Evolutionary conservation across 2,797 vertebrate species (phyloP).

Genomic region (Leucoraja ocellata): DNA sequence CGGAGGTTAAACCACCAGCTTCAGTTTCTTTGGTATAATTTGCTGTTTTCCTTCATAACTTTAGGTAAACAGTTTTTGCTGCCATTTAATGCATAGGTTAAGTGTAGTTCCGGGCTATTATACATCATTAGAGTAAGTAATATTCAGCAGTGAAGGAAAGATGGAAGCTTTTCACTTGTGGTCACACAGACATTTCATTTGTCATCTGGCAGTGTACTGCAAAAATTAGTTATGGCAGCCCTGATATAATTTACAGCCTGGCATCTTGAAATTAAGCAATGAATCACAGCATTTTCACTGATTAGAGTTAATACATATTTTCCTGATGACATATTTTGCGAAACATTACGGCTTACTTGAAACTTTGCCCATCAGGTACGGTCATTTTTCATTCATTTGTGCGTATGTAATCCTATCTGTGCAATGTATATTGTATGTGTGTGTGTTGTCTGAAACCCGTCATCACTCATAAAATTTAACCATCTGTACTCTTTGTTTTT

Average conservation of each 20-base stretch:
- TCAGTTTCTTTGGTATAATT: conserved; percentile 58
- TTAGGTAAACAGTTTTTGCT: conserved; percentile 63
- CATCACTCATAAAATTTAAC: conserved; percentile 42
- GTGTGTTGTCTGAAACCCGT: conserved; percentile 24
- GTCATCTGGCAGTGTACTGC: conserved; percentile 63
- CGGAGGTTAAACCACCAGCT: conserved; percentile 59
- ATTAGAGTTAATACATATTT: conserved; percentile 64
- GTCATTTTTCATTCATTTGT: conserved; percentile 51
- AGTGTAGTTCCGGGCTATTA: conserved; percentile 93
- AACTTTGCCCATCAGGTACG: conserved; percentile 55
- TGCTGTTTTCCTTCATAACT: conserved; percentile 62
- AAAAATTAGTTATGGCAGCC: conserved; percentile 66
- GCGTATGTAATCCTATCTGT: conserved; percentile 7
- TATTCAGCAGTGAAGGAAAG: conserved; percentile 77
- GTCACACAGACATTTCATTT: conserved; percentile 75
- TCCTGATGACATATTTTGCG: conserved; percentile 62
- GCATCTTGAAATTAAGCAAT: conserved; percentile 66
- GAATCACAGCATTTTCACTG: conserved; percentile 66
- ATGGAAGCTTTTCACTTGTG: conserved; percentile 74
- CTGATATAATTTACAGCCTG: conserved; percentile 64
- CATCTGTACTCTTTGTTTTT: conserved; percentile 39
- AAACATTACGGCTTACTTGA: conserved; percentile 63
- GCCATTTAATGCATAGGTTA: conserved; percentile 78
- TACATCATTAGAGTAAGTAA: conserved; percentile 92
- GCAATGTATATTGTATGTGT: conserved; percentile 37